Conservation (phyloP, 2,888 invertebrate genomes). For the Eurois occulta region DNA sequence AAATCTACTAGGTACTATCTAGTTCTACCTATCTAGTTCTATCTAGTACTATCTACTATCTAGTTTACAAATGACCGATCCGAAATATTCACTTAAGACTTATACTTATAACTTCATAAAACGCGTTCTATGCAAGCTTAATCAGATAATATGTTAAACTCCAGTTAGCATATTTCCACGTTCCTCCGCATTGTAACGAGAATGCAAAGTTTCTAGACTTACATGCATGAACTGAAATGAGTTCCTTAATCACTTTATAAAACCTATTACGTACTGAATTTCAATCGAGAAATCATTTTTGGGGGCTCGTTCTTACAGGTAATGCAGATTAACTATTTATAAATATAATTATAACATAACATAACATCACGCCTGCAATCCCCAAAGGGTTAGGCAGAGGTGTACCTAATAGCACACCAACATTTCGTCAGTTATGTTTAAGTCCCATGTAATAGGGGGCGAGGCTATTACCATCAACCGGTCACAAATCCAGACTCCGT, state of each 20-base stretch:
- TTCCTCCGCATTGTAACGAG: conserved; percentile 79
- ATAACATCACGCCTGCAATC: no score
- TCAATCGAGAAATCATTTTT: conserved; percentile 67
- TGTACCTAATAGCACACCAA: no score
- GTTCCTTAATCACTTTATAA: conserved; percentile 77
- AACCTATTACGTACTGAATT: conserved; percentile 70
- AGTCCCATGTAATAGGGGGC: no score
- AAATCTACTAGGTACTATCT: no score
- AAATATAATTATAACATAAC: no score
- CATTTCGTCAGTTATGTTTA: no score
- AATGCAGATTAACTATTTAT: background rate
- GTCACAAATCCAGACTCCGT: no score
- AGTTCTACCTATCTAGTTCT: no score
- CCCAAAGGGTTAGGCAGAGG: no score
- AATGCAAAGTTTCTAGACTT: conserved; percentile 80
- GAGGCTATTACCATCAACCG: no score
- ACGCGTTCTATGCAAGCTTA: conserved; percentile 75
- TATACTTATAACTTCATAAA: conserved; percentile 65
- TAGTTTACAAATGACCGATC: conserved; percentile 15
- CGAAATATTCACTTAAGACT: conserved; percentile 34
- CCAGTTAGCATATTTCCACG: conserved; percentile 81
- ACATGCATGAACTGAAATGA: conserved; percentile 73
- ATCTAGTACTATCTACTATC: no score
- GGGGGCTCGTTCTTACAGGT: conserved; percentile 22
- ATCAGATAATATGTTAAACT: conserved; percentile 78